phyloP scores from a whole-genome alignment of 2,113 vertebrate genomes.

The Steatornis caripensis region DNA sequence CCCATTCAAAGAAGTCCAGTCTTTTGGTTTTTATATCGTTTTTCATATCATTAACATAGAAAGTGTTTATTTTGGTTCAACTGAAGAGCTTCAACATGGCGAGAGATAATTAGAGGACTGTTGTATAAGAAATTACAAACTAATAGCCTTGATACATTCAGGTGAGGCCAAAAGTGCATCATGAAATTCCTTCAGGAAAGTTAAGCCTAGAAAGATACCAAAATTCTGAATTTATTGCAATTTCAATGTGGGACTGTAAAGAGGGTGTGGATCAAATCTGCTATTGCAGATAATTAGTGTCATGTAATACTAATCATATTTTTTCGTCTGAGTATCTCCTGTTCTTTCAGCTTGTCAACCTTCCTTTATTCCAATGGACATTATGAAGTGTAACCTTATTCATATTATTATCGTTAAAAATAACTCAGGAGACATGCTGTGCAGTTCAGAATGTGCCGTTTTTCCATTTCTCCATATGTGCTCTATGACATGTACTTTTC shows the following conservation, averaged over 20 bases:
- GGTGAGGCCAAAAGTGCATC: neutral
- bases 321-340: neutral
- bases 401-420: neutral
- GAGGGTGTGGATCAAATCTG: neutral
- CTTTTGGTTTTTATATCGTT: neutral
- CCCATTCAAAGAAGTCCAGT: neutral
- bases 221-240: neutral
- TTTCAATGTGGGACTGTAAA: neutral
- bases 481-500: neutral
- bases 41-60: neutral
- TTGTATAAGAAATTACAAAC: neutral
- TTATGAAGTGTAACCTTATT: neutral
- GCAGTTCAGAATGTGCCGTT: neutral
- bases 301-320: neutral
- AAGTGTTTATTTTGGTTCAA: neutral
- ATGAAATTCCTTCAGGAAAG: neutral
- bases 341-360: neutral
- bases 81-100: neutral
- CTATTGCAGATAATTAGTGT: neutral
- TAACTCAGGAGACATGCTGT: neutral
- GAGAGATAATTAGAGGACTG: neutral
- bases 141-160: neutral
- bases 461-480: neutral
- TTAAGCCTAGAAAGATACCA: neutral
- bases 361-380: neutral